A percentile compares a stretch with the other conserved stretches of the same genome.
Evolutionary conservation across 2,113 vertebrate species (phyloP).

Genomic region (Ochotona princeps): DNA sequence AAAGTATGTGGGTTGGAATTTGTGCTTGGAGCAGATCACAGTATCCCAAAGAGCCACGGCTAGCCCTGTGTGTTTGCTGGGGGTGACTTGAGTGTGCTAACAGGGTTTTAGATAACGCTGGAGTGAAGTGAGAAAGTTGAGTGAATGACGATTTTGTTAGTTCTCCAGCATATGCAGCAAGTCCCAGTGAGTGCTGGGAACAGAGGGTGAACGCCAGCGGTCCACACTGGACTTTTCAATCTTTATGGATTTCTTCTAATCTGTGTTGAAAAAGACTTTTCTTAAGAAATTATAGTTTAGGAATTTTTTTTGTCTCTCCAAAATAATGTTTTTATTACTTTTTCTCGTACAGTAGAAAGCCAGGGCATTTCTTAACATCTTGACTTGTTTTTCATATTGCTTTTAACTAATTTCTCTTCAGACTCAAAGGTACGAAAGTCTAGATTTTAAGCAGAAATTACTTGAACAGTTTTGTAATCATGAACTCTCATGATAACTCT

Average conservation of each 20-base stretch:
- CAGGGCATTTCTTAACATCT: constrained; percentile 24
- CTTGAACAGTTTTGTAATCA: constrained; percentile 18
- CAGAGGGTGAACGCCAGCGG: constrained; percentile 15
- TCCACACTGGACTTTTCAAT: constrained; percentile 8
- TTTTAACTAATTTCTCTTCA: constrained; percentile 31
- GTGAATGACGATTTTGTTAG: neutral
- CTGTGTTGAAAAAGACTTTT: constrained; percentile 9
- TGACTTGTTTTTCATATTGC: constrained; percentile 13
- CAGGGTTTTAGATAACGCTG: constrained; percentile 66
- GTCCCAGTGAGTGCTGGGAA: neutral
- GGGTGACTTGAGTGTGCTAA: constrained; percentile 53
- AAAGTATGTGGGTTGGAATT: constrained; percentile 71
- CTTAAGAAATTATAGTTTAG: constrained; percentile 15
- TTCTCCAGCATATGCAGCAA: neutral
- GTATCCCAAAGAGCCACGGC: constrained; percentile 62
- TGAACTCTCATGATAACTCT: neutral
- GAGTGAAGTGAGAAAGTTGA: constrained; percentile 62
- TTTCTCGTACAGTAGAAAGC: neutral
- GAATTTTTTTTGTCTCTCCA: constrained; percentile 10
- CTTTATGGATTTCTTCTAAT: constrained; percentile 20
- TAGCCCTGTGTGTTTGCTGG: constrained; percentile 69
- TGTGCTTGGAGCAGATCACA: constrained; percentile 73
- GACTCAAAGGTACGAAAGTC: neutral
- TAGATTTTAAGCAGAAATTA: neutral
- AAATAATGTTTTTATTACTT: constrained; percentile 9